These are phyloP conservation scores for Dasyprocta punctata DNA, from an alignment of 2,113 vertebrate genomes.

Conservation along the genomic window DNA sequence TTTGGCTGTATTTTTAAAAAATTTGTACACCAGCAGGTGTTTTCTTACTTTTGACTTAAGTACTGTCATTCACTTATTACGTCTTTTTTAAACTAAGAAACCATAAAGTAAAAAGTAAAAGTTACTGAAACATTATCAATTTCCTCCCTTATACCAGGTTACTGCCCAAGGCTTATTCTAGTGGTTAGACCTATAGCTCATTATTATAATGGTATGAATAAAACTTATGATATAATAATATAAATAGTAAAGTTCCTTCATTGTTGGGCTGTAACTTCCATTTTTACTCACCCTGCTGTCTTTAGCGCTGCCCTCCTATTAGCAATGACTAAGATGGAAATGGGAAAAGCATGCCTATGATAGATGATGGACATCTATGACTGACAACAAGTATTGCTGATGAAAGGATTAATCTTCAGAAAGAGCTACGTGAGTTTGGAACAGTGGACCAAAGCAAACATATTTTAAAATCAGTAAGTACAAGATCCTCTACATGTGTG, in stretches of 20 bases:
- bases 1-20: neutral
- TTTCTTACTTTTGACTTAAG: constrained; percentile 51
- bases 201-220: neutral
- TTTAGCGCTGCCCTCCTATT: neutral
- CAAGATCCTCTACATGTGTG: neutral
- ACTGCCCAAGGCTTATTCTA: neutral
- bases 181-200: neutral
- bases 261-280: constrained; percentile 7
- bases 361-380: constrained; percentile 1
- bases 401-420: constrained; percentile 52
- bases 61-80: neutral
- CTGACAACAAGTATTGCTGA: constrained; percentile 12
- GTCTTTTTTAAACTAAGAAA: constrained; percentile 37
- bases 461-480: constrained; percentile 17
- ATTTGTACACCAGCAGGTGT: neutral
- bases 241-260: neutral
- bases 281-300: neutral
- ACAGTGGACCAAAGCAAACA: constrained; percentile 5
- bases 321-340: neutral
- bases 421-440: neutral
- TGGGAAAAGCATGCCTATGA: neutral
- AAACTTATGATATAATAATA: neutral
- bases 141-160: neutral
- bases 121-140: neutral
- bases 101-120: neutral